Evolutionary conservation across 2,113 vertebrate species (phyloP).

Genomic region (Mugil cephalus): DNA sequence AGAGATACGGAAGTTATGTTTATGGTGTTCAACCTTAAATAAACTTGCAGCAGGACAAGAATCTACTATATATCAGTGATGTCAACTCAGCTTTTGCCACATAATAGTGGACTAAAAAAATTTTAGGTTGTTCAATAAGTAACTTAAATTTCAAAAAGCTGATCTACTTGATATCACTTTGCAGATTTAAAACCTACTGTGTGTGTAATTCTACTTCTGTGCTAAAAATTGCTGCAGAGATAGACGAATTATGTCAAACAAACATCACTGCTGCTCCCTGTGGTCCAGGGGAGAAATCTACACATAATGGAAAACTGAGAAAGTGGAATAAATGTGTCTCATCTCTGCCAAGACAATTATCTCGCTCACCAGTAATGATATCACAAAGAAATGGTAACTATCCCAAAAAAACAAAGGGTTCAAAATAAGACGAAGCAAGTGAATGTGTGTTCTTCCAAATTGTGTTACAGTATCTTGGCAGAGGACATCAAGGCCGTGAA

Average conservation of each 20-base stretch:
- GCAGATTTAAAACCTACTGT: background rate
- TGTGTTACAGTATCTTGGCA: slow-evolving; percentile 46
- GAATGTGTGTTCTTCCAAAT: slow-evolving; percentile 46
- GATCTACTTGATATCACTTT: slow-evolving; percentile 1
- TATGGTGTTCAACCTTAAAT: no score
- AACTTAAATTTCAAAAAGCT: slow-evolving; percentile 16
- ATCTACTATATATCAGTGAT: no score
- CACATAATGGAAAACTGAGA: slow-evolving; percentile 34
- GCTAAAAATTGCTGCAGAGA: slow-evolving; percentile 18
- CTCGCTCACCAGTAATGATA: slow-evolving; percentile 27
- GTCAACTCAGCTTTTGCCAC: no score
- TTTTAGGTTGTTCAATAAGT: background rate
- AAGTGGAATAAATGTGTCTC: slow-evolving; percentile 24
- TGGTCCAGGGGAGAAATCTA: slow-evolving; percentile 20
- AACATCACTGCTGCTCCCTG: background rate
- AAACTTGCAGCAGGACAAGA: no score
- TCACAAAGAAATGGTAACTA: slow-evolving; percentile 19
- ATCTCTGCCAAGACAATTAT: slow-evolving; percentile 40
- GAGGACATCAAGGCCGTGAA: slow-evolving; percentile 55
- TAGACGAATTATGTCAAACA: slow-evolving; percentile 3
- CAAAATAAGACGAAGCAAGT: slow-evolving; percentile 35
- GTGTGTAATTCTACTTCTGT: background rate
- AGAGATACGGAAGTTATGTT: no score
- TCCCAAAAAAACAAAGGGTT: slow-evolving; percentile 34
- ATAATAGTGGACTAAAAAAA: no score